Evolutionary conservation across 2,797 vertebrate genomes (phyloP), one percentile per base, ranked within the genome.

Genomic region (Picus viridis): DNA sequence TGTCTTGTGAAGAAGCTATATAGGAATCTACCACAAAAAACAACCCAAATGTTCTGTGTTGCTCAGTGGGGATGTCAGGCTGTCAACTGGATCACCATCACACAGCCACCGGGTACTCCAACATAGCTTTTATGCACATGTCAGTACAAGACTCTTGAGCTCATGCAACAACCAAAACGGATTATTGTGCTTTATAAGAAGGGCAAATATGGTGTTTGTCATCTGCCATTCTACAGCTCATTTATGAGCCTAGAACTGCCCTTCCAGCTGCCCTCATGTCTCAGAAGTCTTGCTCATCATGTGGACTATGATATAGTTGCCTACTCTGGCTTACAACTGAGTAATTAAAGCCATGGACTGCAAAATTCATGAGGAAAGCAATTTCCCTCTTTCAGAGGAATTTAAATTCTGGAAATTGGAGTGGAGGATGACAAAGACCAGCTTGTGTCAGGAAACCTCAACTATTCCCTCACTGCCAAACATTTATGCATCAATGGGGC

Each of bases 91-190:
- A 22, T 32, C 30, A 23, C 16, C 15, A 54, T 14, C 49, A 32
- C 11, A 45, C 0, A 2, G 9, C 5, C 51, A 57, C 8, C 20
- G 17, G 5, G 4, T 54, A 27, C 19, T 45, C 5, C 0, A 3
- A n/a, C 41, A 34, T 4, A 45, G 51, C n/a, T 5, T 67, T 69
- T 62, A 15, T 19, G 22, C 27, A 58, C 16, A 3, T 3, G 19
- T 11, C 27, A 58, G 0, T 39, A 30, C 5, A 41, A 82, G 32
- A 27, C 9, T 71, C 12, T 57, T 20, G 15, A 75, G 51, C 14
- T 58, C 6, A 53, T 43, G 19, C 59, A 20, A 20, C 22, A 53
- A 15, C 29, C 12, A 26, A 19, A 57, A 75, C 45, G 13, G 3
- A 10, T 47, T 56, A 14, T 23, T 56, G 19, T 36, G 24, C 30